A percentile compares a stretch with the other conserved stretches of the same genome.
Evolutionary conservation across 1,140 invertebrate genomes (phyloP).

Genomic region (Melipona quadrifasciata): DNA sequence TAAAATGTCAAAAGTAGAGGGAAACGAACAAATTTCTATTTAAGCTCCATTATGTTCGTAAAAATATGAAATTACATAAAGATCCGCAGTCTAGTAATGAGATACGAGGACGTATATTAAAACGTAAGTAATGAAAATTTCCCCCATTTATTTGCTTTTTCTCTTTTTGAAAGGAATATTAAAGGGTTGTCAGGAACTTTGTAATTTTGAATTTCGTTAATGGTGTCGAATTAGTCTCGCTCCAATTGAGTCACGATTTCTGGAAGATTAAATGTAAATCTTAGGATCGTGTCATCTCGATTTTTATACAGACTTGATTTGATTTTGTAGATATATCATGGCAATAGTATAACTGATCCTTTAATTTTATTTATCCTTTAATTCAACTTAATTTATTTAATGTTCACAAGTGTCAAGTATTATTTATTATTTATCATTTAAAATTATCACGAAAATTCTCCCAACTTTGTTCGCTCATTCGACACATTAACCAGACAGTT

Average conservation of each 20-base stretch:
- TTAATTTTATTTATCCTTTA: background rate
- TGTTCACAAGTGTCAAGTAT: no score
- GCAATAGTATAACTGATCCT: background rate
- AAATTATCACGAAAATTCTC: no score
- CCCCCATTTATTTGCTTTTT: background rate
- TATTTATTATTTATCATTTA: no score
- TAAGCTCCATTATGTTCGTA: background rate
- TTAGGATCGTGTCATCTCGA: background rate
- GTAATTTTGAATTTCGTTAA: conserved; percentile 1
- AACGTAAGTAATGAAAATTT: background rate
- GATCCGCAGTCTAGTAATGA: no score
- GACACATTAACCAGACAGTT: no score
- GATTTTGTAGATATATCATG: background rate
- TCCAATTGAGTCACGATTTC: background rate
- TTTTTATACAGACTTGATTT: background rate
- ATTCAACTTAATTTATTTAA: no score
- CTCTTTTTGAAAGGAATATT: background rate
- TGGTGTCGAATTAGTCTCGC: background rate
- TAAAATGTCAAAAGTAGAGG: no score
- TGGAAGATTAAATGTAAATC: background rate
- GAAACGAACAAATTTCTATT: no score
- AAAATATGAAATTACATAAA: no score
- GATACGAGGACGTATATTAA: background rate
- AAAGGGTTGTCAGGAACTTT: background rate
- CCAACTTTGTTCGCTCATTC: no score